A percentile compares a stretch with the other conserved stretches of the same genome.
Conservation (phyloP, 2,888 invertebrate species). For the Boloria euphrosyne region DNA sequence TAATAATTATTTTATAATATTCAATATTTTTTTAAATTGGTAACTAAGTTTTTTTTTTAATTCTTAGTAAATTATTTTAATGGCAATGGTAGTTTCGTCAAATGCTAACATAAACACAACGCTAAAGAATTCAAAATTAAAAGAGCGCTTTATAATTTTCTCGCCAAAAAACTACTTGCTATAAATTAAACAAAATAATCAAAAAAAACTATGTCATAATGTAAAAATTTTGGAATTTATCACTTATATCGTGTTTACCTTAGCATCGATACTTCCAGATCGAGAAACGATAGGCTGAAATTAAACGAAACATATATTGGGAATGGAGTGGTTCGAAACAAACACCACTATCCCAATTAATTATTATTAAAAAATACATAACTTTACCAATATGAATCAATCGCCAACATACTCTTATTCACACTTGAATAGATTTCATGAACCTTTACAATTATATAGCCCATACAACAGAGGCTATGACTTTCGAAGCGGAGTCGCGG, state of each 20-base stretch:
- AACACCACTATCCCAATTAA: conserved; percentile 8
- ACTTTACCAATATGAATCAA: not conserved
- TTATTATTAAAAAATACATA: not conserved
- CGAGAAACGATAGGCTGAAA: conserved; percentile 77
- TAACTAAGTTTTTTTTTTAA: conserved; percentile 1
- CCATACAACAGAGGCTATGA: too few species aligned
- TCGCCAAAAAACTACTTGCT: conserved; percentile 31
- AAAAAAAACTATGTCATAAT: conserved; percentile 20
- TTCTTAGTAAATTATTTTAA: conserved; percentile 9
- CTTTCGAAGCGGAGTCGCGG: not conserved
- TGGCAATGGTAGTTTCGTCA: conserved; percentile 33
- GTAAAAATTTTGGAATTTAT: conserved; percentile 18
- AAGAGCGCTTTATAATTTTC: conserved; percentile 23
- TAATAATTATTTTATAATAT: not conserved
- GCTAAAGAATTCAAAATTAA: conserved; percentile 30
- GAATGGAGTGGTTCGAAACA: not conserved
- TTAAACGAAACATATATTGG: conserved; percentile 62
- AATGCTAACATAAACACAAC: conserved; percentile 41
- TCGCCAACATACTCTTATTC: not conserved
- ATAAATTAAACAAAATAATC: conserved; percentile 26
- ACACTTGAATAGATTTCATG: too few species aligned
- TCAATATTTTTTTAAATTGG: not conserved
- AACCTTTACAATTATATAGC: too few species aligned
- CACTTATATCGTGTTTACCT: conserved; percentile 76
- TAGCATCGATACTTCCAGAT: conserved; percentile 85